Percentiles rank a stretch among this genome's conserved stretches.
Evolutionary conservation across 2,888 invertebrate species (phyloP).

Genomic region (Hofmannophila pseudospretella): DNA sequence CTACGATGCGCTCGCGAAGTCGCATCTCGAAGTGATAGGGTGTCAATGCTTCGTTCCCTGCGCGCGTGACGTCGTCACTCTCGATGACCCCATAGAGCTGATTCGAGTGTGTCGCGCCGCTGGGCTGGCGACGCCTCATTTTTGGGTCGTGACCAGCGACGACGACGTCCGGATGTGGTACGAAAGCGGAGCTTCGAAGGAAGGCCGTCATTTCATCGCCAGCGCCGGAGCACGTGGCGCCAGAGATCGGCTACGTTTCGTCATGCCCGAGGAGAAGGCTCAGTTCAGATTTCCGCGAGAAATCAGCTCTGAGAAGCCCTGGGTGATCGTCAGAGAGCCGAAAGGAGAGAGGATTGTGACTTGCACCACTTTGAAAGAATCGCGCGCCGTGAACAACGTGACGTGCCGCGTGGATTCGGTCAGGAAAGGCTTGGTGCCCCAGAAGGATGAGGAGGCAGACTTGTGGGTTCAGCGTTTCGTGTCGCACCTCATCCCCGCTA

Average conservation of each 20-base stretch:
- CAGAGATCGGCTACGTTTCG: slow-evolving; percentile 82
- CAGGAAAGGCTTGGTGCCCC: slow-evolving; percentile 82
- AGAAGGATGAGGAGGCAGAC: slow-evolving; percentile 82
- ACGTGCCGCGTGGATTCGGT: slow-evolving; percentile 85
- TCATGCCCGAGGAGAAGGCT: slow-evolving; percentile 80
- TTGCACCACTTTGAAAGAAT: slow-evolving; percentile 89
- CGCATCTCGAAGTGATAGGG: slow-evolving; percentile 87
- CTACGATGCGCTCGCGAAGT: slow-evolving; percentile 89
- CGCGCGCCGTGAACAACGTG: slow-evolving; percentile 87
- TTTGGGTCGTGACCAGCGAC: slow-evolving; percentile 81
- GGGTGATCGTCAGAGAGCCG: slow-evolving; percentile 87
- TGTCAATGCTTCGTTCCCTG: slow-evolving; percentile 89
- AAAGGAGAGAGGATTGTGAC: slow-evolving; percentile 87
- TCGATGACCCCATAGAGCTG: slow-evolving; percentile 88
- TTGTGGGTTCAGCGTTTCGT: slow-evolving; percentile 86
- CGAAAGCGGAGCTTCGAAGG: slow-evolving; percentile 79
- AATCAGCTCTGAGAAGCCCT: slow-evolving; percentile 85
- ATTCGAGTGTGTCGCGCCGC: slow-evolving; percentile 83
- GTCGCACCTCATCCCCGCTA: slow-evolving; percentile 78
- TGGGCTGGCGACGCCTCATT: slow-evolving; percentile 82
- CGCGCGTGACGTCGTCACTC: slow-evolving; percentile 84
- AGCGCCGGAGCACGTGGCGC: slow-evolving; percentile 87
- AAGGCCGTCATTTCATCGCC: slow-evolving; percentile 82
- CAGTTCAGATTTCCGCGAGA: slow-evolving; percentile 84
- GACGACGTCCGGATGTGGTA: slow-evolving; percentile 84